phyloP scores from a whole-genome alignment of 1,140 invertebrate species.

The Brachionus manjavacas region DNA sequence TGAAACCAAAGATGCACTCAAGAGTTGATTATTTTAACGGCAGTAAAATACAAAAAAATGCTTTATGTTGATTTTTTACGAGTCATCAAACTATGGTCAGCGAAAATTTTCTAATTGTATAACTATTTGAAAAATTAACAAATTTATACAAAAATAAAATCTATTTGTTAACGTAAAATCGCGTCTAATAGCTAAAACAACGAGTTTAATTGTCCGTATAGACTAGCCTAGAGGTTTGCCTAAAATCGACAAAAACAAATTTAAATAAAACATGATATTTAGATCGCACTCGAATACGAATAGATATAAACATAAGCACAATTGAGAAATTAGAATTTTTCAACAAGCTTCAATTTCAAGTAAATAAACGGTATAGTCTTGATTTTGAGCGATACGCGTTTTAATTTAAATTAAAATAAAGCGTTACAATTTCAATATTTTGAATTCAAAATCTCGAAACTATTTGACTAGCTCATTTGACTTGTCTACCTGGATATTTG shows the following conservation, averaged over 20 bases:
- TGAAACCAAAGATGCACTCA: too few species aligned
- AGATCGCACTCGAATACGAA: background rate
- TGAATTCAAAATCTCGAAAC: background rate
- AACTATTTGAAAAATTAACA: background rate
- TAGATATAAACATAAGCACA: background rate
- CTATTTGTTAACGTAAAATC: background rate
- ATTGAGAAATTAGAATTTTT: background rate
- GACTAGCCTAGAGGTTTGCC: background rate
- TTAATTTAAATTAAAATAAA: slow-evolving; percentile 3
- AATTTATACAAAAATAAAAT: background rate
- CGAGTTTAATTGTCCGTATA: background rate
- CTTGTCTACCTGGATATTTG: background rate
- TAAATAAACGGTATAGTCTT: background rate
- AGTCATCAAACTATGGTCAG: background rate
- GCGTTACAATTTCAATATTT: background rate
- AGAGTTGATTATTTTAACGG: too few species aligned
- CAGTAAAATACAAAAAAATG: background rate
- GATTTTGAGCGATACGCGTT: background rate
- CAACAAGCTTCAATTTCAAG: background rate
- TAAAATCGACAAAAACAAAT: background rate
- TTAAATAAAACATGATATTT: background rate
- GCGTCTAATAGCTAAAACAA: background rate
- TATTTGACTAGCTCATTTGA: background rate
- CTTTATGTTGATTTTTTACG: background rate
- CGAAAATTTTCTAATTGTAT: background rate